These are phyloP conservation scores for Ormyrus rosae DNA, from an alignment of 2,888 invertebrate species.

Conservation along the genomic window DNA sequence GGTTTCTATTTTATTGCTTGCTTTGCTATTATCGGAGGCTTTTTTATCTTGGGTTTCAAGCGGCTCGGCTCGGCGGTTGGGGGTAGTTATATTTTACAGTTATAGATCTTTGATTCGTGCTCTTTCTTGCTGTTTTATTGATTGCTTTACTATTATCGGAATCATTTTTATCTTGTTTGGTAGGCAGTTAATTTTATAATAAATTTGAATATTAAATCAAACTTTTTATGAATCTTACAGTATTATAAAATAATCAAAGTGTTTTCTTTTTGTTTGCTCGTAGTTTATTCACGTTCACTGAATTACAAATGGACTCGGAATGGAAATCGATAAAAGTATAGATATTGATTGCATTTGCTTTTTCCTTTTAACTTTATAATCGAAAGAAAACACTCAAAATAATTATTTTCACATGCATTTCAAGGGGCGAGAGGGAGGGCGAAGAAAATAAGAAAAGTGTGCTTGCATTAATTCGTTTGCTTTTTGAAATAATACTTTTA, in stretches of 20 bases:
- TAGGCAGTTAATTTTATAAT: too few species aligned
- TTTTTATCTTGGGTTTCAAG: too few species aligned
- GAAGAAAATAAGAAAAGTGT: slow-evolving; percentile 27
- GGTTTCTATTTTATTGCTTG: not conserved
- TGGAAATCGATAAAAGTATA: slow-evolving; percentile 22
- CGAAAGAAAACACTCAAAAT: slow-evolving; percentile 49
- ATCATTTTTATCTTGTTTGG: too few species aligned
- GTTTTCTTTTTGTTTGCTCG: too few species aligned
- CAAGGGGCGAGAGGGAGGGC: not conserved
- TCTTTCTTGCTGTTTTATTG: too few species aligned
- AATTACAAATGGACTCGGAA: not conserved
- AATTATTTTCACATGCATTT: slow-evolving; percentile 38
- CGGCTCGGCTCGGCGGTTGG: too few species aligned
- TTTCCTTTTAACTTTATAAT: slow-evolving; percentile 41
- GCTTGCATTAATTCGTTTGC: slow-evolving; percentile 25
- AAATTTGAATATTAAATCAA: too few species aligned
- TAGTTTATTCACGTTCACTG: too few species aligned
- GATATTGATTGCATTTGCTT: not conserved
- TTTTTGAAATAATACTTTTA: not conserved
- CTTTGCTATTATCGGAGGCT: not conserved
- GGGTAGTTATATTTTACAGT: not conserved
- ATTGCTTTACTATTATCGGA: too few species aligned
- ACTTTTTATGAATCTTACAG: too few species aligned
- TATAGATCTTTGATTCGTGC: not conserved
- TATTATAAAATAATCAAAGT: too few species aligned